phyloP scores from a whole-genome alignment of 2,888 invertebrate genomes.

The Noctua janthe region DNA sequence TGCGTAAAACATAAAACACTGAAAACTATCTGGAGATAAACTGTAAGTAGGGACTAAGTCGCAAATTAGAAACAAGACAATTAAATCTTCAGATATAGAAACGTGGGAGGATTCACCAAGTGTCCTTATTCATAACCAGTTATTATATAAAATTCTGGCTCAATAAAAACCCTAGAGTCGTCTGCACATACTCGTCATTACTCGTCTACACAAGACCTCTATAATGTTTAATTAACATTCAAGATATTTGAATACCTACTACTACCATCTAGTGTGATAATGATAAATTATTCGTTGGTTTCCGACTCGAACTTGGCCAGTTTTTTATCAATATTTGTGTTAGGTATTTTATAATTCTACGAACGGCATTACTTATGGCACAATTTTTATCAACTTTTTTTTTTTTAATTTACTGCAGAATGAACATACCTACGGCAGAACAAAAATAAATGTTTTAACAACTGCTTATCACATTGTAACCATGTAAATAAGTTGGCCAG shows the following conservation, averaged over 20 bases:
- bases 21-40: background rate
- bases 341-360: background rate
- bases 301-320: background rate
- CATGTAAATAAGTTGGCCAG: background rate
- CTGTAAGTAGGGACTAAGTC: background rate
- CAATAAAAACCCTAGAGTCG: background rate
- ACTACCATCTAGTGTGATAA: too few species aligned
- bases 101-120: background rate
- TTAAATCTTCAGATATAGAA: background rate
- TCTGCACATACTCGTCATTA: background rate
- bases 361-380: background rate
- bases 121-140: background rate
- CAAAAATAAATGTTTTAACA: background rate
- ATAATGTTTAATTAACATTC: background rate
- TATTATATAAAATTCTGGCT: background rate
- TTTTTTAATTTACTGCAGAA: background rate
- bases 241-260: background rate
- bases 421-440: background rate
- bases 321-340: slow-evolving; percentile 24
- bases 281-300: background rate
- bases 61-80: background rate
- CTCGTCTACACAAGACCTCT: too few species aligned
- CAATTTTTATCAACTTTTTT: slow-evolving; percentile 16
- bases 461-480: background rate
- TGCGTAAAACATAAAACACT: background rate